Evolutionary conservation across 2,113 vertebrate genomes (phyloP).

Genomic region (Loxodonta africana): DNA sequence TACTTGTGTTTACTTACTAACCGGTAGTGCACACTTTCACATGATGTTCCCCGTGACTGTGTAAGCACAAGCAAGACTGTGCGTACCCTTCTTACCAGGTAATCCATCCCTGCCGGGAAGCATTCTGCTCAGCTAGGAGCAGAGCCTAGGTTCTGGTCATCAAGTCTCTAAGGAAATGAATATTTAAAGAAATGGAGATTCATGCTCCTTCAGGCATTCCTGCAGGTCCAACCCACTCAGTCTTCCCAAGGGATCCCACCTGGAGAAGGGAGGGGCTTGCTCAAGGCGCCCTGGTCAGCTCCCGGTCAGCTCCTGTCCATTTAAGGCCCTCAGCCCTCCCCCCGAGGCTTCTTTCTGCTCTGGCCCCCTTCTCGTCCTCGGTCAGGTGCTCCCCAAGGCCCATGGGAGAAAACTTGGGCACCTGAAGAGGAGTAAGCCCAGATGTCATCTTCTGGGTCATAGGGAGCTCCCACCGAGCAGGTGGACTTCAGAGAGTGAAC

Average conservation of each 20-base stretch:
- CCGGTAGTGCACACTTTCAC: too few species aligned
- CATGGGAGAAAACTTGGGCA: not conserved
- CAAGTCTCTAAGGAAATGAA: not conserved
- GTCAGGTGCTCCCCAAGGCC: not conserved
- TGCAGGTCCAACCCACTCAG: accelerated
- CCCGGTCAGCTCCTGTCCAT: not conserved
- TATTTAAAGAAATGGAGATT: accelerated
- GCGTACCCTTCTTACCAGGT: too few species aligned
- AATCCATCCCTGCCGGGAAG: too few species aligned
- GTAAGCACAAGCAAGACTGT: too few species aligned
- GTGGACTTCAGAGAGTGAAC: too few species aligned
- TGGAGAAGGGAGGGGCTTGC: not conserved
- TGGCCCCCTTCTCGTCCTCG: not conserved
- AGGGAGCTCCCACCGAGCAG: not conserved
- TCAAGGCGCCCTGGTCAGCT: not conserved
- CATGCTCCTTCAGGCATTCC: accelerated
- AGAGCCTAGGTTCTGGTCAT: too few species aligned
- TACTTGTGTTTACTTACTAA: too few species aligned
- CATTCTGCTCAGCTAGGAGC: too few species aligned
- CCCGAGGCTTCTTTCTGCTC: not conserved
- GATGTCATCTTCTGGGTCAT: not conserved
- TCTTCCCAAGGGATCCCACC: accelerated
- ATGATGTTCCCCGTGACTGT: too few species aligned
- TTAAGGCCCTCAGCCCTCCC: not conserved
- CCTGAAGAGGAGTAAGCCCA: not conserved